phyloP scores from a whole-genome alignment of 2,113 vertebrate species.

The Aleadryas rufinucha region DNA sequence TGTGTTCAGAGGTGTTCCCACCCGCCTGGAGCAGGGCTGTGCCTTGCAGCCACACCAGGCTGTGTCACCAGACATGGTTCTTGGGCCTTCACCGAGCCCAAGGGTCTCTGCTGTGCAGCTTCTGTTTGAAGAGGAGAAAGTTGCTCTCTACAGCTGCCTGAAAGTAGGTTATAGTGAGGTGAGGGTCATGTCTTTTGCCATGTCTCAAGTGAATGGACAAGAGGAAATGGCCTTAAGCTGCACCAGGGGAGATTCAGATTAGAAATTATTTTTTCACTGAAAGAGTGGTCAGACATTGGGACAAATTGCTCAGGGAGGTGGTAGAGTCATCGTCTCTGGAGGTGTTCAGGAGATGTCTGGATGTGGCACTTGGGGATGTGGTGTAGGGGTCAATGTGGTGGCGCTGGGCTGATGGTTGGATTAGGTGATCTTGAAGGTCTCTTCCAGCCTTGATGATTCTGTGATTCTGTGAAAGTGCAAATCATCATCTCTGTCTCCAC shows the following conservation, averaged over 20 bases:
- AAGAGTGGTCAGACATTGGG: not conserved
- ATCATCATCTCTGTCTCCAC: not conserved
- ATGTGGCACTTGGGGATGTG: not conserved
- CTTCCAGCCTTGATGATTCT: not conserved
- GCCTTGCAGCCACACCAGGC: not conserved
- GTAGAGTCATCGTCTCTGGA: not conserved
- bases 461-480: not conserved
- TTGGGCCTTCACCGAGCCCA: not conserved
- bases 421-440: not conserved
- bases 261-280: not conserved
- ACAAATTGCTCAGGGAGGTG: not conserved
- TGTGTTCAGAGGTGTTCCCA: not conserved
- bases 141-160: not conserved
- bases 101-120: not conserved
- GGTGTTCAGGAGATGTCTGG: not conserved
- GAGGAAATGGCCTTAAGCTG: not conserved
- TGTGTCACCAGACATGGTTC: not conserved
- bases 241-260: not conserved
- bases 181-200: not conserved
- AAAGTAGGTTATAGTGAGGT: not conserved
- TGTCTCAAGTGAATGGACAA: not conserved
- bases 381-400: not conserved
- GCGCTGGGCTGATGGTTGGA: not conserved
- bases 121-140: not conserved
- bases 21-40: not conserved